Percentiles rank a stretch among this genome's conserved stretches.
These are phyloP conservation scores for Spicauda simplicius DNA, from an alignment of 2,888 invertebrate species.

Conservation along the genomic window DNA sequence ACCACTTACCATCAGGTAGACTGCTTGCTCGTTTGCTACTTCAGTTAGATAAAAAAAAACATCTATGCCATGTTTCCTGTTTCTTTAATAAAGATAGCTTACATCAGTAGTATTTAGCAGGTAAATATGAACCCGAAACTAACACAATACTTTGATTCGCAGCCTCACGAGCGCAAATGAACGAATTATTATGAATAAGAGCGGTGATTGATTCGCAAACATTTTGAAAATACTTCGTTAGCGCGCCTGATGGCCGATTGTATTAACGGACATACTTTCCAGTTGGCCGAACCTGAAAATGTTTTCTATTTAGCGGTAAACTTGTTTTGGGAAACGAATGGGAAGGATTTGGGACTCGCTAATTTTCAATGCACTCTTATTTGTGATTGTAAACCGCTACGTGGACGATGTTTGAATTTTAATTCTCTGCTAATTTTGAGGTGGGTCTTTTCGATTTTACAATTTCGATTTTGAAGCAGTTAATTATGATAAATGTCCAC, in stretches of 20 bases:
- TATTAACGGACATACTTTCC: conserved; percentile 35
- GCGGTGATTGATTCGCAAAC: conserved; percentile 56
- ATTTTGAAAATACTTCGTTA: conserved; percentile 56
- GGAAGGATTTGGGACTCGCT: conserved; percentile 3
- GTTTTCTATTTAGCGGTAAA: conserved; percentile 16
- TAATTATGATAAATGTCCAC: too few species aligned
- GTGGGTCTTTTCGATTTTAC: too few species aligned
- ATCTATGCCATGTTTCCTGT: too few species aligned
- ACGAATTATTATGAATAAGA: conserved; percentile 63
- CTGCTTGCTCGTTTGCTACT: too few species aligned
- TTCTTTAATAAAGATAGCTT: too few species aligned
- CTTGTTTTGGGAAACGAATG: conserved; percentile 15
- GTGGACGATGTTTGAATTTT: neutral
- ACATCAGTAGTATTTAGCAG: too few species aligned
- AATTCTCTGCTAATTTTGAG: too few species aligned
- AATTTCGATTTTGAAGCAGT: too few species aligned
- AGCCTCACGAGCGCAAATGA: conserved; percentile 39
- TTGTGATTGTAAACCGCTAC: conserved; percentile 7
- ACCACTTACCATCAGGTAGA: too few species aligned
- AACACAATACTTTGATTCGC: conserved; percentile 9
- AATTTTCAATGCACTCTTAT: conserved; percentile 19
- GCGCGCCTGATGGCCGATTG: conserved; percentile 51
- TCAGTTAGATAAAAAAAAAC: too few species aligned
- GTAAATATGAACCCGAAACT: neutral
- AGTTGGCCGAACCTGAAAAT: conserved; percentile 29